These are phyloP conservation scores for Apomyelois bistriatella DNA, from an alignment of 2,888 invertebrate species.

Conservation along the genomic window DNA sequence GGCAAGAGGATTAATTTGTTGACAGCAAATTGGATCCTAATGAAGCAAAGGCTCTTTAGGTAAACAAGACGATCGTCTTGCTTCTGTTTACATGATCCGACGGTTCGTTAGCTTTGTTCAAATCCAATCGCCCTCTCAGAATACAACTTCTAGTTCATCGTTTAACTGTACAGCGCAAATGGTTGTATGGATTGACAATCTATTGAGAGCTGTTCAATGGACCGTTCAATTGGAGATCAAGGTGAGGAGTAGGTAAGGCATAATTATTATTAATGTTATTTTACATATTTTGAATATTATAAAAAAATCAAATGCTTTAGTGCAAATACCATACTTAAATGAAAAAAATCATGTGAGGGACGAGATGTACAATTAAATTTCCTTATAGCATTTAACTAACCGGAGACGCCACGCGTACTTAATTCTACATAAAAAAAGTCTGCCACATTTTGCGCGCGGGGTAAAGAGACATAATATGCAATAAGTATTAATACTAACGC, in stretches of 20 bases:
- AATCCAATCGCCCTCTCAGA: constrained; percentile 61
- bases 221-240: constrained; percentile 2
- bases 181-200: not conserved
- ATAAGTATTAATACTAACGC: too few relatives aligned
- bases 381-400: too few relatives aligned
- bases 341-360: too few relatives aligned
- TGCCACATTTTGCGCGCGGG: too few relatives aligned
- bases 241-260: not conserved
- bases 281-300: too few relatives aligned
- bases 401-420: too few relatives aligned
- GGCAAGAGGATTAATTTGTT: constrained; percentile 74
- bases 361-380: too few relatives aligned
- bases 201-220: not conserved
- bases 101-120: constrained; percentile 80
- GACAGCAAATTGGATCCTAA: constrained; percentile 79
- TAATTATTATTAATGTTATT: too few relatives aligned
- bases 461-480: too few relatives aligned
- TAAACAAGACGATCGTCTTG: constrained; percentile 79
- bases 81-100: constrained; percentile 75
- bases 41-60: constrained; percentile 79
- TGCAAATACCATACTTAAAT: too few relatives aligned
- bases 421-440: too few relatives aligned
- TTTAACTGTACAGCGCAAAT: constrained; percentile 20
- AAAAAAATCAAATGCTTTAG: too few relatives aligned
- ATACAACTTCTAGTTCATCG: constrained; percentile 29